Percentiles rank a stretch among this genome's conserved stretches.
phyloP scores from a whole-genome alignment of 2,797 vertebrate species.

The Streptopelia turtur region DNA sequence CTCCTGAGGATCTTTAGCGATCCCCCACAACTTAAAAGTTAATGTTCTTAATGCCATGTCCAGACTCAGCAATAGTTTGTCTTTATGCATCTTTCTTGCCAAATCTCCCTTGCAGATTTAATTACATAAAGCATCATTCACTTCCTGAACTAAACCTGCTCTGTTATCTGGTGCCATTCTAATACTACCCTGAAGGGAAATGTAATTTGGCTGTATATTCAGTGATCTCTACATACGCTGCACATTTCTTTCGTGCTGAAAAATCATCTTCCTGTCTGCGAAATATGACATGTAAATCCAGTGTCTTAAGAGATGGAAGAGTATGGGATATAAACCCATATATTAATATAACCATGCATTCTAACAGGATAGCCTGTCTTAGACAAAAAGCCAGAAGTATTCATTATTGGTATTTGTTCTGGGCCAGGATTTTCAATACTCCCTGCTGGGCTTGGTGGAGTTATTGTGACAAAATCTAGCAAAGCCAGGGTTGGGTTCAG shows the following conservation, averaged over 20 bases:
- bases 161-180: slow-evolving; percentile 44
- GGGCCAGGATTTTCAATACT: background rate
- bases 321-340: background rate
- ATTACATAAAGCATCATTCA: slow-evolving; percentile 21
- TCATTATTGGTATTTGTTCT: background rate
- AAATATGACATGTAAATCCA: background rate
- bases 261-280: background rate
- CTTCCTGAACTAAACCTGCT: slow-evolving; percentile 44
- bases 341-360: background rate
- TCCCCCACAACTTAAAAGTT: background rate
- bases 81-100: background rate
- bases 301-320: background rate
- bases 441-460: background rate
- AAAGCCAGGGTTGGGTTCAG: background rate
- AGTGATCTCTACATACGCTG: background rate
- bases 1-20: background rate
- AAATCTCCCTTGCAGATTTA: slow-evolving; percentile 31
- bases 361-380: background rate
- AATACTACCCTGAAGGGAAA: background rate
- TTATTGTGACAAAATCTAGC: background rate
- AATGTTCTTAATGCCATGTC: background rate
- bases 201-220: background rate
- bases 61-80: slow-evolving; percentile 3
- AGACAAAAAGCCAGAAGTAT: background rate
- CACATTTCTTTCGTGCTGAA: background rate